Base-by-base conservation (phyloP, 1,140 invertebrate species). In the Helicoverpa armigera region DNA sequence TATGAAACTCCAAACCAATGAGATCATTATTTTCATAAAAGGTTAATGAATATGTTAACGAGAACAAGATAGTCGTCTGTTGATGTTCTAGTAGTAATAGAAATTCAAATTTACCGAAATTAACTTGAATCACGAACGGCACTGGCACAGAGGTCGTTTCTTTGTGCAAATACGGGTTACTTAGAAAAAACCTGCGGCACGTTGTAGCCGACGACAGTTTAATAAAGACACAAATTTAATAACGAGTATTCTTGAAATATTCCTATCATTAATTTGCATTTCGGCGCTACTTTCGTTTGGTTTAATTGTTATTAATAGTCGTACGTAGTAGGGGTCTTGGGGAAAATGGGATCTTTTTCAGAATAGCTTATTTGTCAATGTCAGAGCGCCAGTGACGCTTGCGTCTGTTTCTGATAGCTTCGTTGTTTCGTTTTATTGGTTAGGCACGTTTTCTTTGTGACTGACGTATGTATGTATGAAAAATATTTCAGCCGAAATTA, bases 291-390 rank as follows among this genome's bases (percentile, higher is more conserved):
- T 63, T 56, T 72, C 78, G 69, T 80, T 80, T 73, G 35, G 43
- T 70, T 82, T 82, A 79, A 79, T 79, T 82, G 77, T 61, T 79
- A 79, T 82, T 70, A 76, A 79, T 82, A 74, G 70, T 61, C 69
- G 74, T 79, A 77, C 81, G 79, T 89, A 82, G 85, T 85, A 87
- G 83, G 84, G 87, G 85, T 81, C 72, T 83, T 69, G 69, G 79
- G 82, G 85, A 83, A 85, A 88, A 88, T 82, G 85, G 86, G 84
- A 85, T 91, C 88, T 90, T 90, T 88, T 89, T 89, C 89, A 87
- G 87, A 87, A 85, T 82, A 83, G 85, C 90, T 88, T 90, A 91
- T 91, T 90, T 90, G 90, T 91, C 90, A 91, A 89, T 87, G 89
- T 91, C 90, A 88, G 78, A 58, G 69, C 69, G 75, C 56, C 84